A percentile compares a stretch with the other conserved stretches of the same genome.
Conservation (phyloP, 2,797 vertebrate genomes). For the Garrulus glandarius region DNA sequence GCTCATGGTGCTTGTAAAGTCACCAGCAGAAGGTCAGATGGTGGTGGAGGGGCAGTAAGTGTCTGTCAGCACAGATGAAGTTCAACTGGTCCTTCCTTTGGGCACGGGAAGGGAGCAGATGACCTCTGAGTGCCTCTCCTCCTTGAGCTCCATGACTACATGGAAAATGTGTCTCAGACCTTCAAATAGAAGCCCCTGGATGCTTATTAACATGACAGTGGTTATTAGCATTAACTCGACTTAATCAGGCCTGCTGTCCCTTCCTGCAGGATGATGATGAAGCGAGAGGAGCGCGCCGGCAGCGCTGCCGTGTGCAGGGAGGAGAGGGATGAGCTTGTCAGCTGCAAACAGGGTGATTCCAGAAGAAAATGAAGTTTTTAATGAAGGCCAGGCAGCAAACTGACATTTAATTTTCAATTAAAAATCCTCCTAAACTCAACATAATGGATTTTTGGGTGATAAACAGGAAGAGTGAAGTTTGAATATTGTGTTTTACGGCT, state of each 20-base stretch:
- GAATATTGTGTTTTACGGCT: fast-evolving
- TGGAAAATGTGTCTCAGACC: not conserved
- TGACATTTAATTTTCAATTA: not conserved
- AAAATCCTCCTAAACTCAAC: fast-evolving
- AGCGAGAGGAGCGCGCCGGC: not conserved
- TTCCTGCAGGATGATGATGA: not conserved
- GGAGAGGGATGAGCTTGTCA: not conserved
- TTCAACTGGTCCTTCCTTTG: not conserved
- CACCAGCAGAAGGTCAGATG: not conserved
- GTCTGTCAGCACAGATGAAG: not conserved
- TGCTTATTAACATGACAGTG: not conserved
- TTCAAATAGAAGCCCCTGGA: not conserved
- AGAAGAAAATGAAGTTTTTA: not conserved
- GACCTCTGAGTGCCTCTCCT: not conserved
- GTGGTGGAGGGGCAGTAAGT: not conserved
- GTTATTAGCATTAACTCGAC: not conserved
- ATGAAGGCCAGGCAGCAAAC: not conserved
- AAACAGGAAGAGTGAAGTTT: not conserved
- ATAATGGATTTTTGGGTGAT: not conserved
- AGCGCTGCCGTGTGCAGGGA: not conserved
- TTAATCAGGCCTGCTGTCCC: constrained; percentile 39
- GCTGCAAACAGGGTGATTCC: not conserved
- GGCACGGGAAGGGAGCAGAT: not conserved
- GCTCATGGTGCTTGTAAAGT: not conserved
- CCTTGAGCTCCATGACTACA: not conserved